Conservation (phyloP, 2,888 invertebrate species). For the Ernsta delagoae region DNA sequence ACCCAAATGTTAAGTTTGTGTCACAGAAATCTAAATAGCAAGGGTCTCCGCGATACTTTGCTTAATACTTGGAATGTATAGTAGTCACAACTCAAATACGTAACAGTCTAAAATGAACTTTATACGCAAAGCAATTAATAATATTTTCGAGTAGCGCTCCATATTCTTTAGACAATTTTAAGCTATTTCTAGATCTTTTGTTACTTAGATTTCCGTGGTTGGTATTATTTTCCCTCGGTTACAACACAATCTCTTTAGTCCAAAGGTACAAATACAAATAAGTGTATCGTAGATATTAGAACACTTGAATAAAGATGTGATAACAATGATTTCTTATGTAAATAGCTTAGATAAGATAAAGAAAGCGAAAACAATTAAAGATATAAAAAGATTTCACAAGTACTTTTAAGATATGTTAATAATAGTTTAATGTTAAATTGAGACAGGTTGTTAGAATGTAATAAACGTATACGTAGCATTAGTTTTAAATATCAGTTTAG, state of each 20-base stretch:
- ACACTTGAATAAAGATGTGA: background rate
- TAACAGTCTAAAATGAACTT: background rate
- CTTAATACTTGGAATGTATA: background rate
- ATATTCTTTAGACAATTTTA: background rate
- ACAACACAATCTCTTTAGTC: slow-evolving; percentile 34
- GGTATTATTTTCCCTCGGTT: slow-evolving; percentile 15
- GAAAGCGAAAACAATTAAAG: background rate
- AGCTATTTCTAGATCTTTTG: background rate
- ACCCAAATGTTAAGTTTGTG: slow-evolving; percentile 40
- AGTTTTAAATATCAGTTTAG: background rate
- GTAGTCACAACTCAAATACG: background rate
- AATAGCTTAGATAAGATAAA: slow-evolving; percentile 11
- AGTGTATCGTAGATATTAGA: background rate
- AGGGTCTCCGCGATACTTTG: slow-evolving; percentile 18
- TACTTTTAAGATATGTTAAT: slow-evolving; percentile 1
- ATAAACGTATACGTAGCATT: background rate
- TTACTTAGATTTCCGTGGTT: slow-evolving; percentile 4
- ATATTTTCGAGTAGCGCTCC: background rate
- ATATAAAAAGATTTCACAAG: background rate
- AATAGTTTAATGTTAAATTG: slow-evolving; percentile 5
- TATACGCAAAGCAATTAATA: background rate
- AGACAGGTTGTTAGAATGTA: background rate
- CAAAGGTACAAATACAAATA: slow-evolving; percentile 45
- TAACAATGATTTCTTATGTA: slow-evolving; percentile 3
- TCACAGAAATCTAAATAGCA: slow-evolving; percentile 1